Base-by-base conservation (phyloP, 2,888 invertebrate species). In the Mallateleia sp. region DNA sequence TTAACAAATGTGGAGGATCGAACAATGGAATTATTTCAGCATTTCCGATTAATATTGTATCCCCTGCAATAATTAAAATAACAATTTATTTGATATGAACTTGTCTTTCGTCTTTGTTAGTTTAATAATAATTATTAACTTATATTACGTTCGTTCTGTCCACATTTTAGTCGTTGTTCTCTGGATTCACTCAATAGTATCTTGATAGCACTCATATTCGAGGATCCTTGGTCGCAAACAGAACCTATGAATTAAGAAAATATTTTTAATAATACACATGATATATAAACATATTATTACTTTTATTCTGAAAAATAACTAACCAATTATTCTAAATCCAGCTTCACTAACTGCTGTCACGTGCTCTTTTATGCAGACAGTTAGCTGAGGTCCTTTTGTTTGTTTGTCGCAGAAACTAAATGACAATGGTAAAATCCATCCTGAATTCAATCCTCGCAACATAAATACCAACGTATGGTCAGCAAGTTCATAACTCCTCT, bases 381-480 rank as follows among this genome's bases (percentile, higher is more conserved):
- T 24, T n/a, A 88, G 34, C 25, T 88, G 77, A 14, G 20, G 71
- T 34, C 32, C 50, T 62, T 66, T 82, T 4, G 83, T 86, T 56
- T 71, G 75, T 32, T 45, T 50, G 22, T 56, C 38, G 28, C 88
- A 84, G 56, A 87, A 88, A 47, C 18, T 66, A 18, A 50, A 87
- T 9, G 64, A 64, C 18, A 85, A 11, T 14, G 85, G 87, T 9
- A 87, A 58, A 66, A 77, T 67, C 69, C 87, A 88, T 8, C 75
- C 72, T 20, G 22, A 75, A 42, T 50, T 1, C 14, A 87, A 52
- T 3, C 75, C 81, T 56, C 78, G 20, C 18, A 71, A 14, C 84
- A 87, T 87, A 56, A 88, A 88, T 2, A 87, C 88, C 4, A 85
- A 45, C 11, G 60, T 85, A 78, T 87, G 88, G 56, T 88, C 85